Conservation (phyloP, 2,113 vertebrate genomes). For the Crocuta crocuta region DNA sequence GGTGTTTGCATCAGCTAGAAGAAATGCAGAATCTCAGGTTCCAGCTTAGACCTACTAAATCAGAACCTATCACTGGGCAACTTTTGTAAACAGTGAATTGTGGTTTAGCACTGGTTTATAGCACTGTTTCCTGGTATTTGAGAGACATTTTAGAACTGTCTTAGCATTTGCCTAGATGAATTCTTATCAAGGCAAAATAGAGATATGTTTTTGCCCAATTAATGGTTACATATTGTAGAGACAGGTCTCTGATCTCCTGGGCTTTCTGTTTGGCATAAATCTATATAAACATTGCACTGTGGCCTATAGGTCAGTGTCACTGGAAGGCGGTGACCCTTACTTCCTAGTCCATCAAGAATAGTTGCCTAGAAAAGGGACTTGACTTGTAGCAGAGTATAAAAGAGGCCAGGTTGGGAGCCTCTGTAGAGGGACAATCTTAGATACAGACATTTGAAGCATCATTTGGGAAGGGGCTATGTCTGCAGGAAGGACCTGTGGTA, state of each 20-base stretch:
- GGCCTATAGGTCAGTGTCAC: not conserved
- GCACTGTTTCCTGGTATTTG: not conserved
- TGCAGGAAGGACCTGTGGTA: not conserved
- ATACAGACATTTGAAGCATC: not conserved
- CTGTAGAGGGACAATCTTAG: not conserved
- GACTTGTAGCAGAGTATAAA: not conserved
- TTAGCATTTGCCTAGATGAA: not conserved
- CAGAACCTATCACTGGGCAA: not conserved
- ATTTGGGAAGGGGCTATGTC: not conserved
- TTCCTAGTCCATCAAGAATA: not conserved
- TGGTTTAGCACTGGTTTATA: not conserved
- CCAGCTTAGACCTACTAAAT: not conserved
- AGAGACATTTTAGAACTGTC: not conserved
- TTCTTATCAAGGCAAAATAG: not conserved
- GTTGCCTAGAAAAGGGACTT: not conserved
- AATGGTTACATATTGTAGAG: not conserved
- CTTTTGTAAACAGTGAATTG: not conserved
- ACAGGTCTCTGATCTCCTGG: not conserved
- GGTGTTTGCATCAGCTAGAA: not conserved
- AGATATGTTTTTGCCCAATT: not conserved
- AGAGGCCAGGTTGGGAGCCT: not conserved
- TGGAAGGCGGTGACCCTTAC: not conserved
- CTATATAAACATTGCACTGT: not conserved
- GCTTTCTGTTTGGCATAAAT: not conserved
- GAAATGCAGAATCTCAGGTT: not conserved